phyloP scores from a whole-genome alignment of 2,888 invertebrate species.

The Psylliodes chrysocephalus region DNA sequence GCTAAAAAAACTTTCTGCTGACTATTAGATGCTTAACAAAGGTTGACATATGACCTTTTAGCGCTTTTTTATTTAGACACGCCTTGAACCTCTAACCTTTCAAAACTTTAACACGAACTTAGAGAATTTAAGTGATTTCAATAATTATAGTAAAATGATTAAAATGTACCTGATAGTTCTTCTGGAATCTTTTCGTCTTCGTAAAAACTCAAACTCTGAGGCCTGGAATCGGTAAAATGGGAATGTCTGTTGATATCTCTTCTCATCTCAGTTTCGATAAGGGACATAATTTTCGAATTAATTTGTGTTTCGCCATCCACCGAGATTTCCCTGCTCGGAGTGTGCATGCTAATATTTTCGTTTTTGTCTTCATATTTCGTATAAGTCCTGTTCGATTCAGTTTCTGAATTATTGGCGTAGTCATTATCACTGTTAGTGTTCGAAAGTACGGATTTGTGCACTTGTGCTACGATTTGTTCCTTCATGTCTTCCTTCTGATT shows the following conservation, averaged over 20 bases:
- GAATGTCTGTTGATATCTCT: slow-evolving; percentile 62
- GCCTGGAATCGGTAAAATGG: slow-evolving; percentile 63
- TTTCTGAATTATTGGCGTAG: slow-evolving; percentile 44
- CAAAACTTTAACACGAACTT: not conserved
- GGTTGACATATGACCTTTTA: slow-evolving; percentile 25
- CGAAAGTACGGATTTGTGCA: slow-evolving; percentile 59
- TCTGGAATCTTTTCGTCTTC: slow-evolving; percentile 64
- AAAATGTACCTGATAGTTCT: slow-evolving; percentile 60
- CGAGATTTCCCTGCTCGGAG: slow-evolving; percentile 62
- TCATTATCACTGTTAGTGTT: slow-evolving; percentile 56
- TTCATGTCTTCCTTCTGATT: slow-evolving; percentile 59
- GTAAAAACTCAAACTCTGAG: slow-evolving; percentile 64
- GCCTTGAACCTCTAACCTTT: slow-evolving; percentile 27
- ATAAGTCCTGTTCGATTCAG: slow-evolving; percentile 51
- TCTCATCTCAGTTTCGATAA: slow-evolving; percentile 63
- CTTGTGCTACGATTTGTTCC: slow-evolving; percentile 62
- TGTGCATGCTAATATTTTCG: slow-evolving; percentile 55
- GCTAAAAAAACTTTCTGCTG: too few relatives aligned
- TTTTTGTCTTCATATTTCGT: slow-evolving; percentile 53
- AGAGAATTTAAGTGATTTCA: not conserved
- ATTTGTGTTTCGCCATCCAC: slow-evolving; percentile 70
- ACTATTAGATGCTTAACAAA: too few relatives aligned
- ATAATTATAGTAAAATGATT: not conserved
- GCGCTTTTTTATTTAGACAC: not conserved
- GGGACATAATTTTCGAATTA: slow-evolving; percentile 64